A percentile compares a stretch with the other conserved stretches of the same genome.
Evolutionary conservation across 1,140 invertebrate genomes (phyloP).

Genomic region (Brachionus rotundiformis): DNA sequence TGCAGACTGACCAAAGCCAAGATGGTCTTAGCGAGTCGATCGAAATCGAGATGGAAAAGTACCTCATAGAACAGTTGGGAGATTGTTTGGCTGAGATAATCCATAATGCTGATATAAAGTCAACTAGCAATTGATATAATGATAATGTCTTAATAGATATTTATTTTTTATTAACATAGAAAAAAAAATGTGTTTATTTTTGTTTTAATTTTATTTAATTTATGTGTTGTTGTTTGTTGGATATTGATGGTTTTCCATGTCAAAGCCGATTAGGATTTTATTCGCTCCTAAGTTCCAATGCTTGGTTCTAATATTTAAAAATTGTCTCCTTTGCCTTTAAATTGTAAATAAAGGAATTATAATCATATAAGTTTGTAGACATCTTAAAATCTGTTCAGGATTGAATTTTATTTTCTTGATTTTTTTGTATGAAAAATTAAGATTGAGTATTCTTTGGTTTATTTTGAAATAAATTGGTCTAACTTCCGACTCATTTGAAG

Average conservation of each 20-base stretch:
- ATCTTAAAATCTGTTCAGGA: background rate
- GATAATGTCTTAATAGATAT: background rate
- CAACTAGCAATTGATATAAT: background rate
- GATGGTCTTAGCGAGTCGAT: background rate
- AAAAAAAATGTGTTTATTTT: slow-evolving; percentile 6
- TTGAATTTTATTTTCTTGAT: background rate
- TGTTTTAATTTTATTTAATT: slow-evolving; percentile 1
- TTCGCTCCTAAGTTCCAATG: background rate
- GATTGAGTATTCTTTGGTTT: background rate
- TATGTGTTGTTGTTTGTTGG: background rate
- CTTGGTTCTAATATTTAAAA: background rate
- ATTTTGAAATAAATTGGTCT: background rate
- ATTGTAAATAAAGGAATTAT: background rate
- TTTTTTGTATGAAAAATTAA: slow-evolving; percentile 11
- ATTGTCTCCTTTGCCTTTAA: background rate
- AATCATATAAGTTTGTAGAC: background rate
- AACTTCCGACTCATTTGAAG: background rate
- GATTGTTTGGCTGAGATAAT: background rate
- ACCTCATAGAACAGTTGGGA: background rate
- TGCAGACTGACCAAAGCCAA: background rate
- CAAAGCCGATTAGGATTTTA: background rate
- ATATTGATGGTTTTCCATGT: background rate
- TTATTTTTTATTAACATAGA: too few species aligned
- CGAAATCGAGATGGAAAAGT: slow-evolving; percentile 31
- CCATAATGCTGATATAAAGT: background rate